Conservation (phyloP, 2,888 invertebrate species). For the Leptopilina drosophilae region DNA sequence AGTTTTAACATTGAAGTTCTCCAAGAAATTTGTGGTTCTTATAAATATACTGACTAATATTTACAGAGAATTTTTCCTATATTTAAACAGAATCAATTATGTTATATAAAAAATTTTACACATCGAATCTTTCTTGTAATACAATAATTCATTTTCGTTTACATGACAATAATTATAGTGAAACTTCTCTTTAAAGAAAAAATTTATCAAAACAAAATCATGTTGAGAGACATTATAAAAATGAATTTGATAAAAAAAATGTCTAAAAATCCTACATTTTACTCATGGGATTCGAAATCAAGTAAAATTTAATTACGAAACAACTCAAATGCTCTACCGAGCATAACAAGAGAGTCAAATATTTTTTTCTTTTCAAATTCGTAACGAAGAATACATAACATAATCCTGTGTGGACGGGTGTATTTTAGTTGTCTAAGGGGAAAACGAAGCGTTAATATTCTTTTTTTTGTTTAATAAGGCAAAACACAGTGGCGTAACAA, state of each 20-base stretch:
- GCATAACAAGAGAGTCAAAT: slow-evolving; percentile 31
- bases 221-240: background rate
- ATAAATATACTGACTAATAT: slow-evolving; percentile 35
- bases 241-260: background rate
- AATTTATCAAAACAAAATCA: background rate
- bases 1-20: background rate
- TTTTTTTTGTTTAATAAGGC: background rate
- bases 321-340: slow-evolving; percentile 28
- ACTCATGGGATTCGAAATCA: background rate
- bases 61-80: background rate
- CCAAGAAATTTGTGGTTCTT: slow-evolving; percentile 5
- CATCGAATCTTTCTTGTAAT: slow-evolving; percentile 10
- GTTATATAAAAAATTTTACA: slow-evolving; percentile 15
- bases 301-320: background rate
- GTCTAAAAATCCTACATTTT: background rate
- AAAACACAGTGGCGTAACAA: slow-evolving; percentile 16
- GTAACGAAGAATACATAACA: slow-evolving; percentile 6
- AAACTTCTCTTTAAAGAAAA: background rate
- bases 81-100: slow-evolving; percentile 24
- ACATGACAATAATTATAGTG: background rate
- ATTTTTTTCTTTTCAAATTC: slow-evolving; percentile 1
- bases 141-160: background rate
- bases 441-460: slow-evolving; percentile 3
- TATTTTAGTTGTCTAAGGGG: slow-evolving; percentile 16
- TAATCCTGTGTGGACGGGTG: background rate